Base-by-base conservation (phyloP, 1,140 invertebrate species). In the Eciton burchellii region DNA sequence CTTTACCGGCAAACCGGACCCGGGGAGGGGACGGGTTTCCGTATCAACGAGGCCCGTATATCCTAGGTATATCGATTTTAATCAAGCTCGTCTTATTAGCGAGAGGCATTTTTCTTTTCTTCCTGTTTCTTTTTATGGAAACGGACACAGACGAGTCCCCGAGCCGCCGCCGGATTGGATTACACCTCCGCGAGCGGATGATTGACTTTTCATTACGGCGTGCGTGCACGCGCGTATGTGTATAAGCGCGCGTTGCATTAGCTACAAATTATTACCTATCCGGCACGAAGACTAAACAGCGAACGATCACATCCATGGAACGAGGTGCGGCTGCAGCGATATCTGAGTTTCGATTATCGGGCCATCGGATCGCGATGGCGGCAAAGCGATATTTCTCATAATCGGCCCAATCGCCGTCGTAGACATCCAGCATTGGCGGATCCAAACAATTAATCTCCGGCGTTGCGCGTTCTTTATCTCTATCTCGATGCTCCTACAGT, bases 201-300 rank as follows among this genome's bases (percentile, higher is more conserved):
- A 79, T 79, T 79, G 74, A 79, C 74, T 77, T 68, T 68, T 77
- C 74, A 79, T 79, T 79, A 79, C 21, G 43, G 63, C 19, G 16
- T 45, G 60, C n/a, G 49, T n/a, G 52, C n/a, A n/a, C 24, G n/a
- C 19, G 21, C 21, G 26, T 26, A 52, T 35, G 19, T 45, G 29
- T n/a, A n/a, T n/a, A n/a, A n/a, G n/a, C 12, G 24, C 59, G 59
- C 19, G 26, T 76, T 76, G 60, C 35, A 56, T 70, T 57, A 79
- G 35, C 41, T 43, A 68, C 12, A 79, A 79, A 79, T 70, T 79
- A 68, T 56, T 79, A 79, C 65, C 74, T 79, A 56, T 79, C 63
- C 24, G 21, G 49, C 24, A 21, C 1, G 49, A 77, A 43, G 35
- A 68, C 63, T 68, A 77, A 77, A 77, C 49, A 70, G 21, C 56